Base-by-base conservation (phyloP, 2,113 vertebrate genomes). In the Neopipo cinnamomea region DNA sequence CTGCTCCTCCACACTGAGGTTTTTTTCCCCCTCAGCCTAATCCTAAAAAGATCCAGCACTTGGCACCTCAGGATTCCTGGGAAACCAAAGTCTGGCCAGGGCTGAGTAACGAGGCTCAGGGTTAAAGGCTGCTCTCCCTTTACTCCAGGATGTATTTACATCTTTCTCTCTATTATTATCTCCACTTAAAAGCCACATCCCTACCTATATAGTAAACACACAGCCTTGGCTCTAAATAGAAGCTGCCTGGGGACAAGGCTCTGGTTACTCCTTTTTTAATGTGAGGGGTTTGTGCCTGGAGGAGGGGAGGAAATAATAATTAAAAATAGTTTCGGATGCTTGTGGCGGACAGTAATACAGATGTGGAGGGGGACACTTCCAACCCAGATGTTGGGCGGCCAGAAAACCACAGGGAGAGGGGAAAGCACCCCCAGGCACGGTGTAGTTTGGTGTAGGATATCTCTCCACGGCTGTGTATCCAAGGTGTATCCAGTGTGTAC, bases 111-210 rank as follows among this genome's bases (percentile, higher is more conserved):
- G 7, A 27, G 65, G 42, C 0, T 0, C 8, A 6, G 79, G 59
- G 90, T 55, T 79, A 82, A 88, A 91, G 33, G 89, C 87, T 81
- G 56, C 66, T 82, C 76, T 79, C 39, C 83, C 59, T 68, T 53
- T 78, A 30, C 30, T 37, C 44, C 20, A 33, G 72, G 50, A 5
- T 50, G 72, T 59, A 82, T 96, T 97, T 95, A 85, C 95, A 95
- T 95, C 88, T 91, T 75, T 58, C 79, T 58, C 33, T 67, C 91
- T 88, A 55, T 85, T 96, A 73, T 96, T 93, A 83, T 85, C 94
- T 62, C 80, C 67, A 50, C 71, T 95, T 88, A 68, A 97, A 96
- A 97, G 70, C 82, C 93, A 67, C 83, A 53, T 91, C 88, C 49
- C 82, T 77, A 80, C 88, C 92, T 95, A 42, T 49, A n/a, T 25